These are phyloP conservation scores for Liopterus haemorrhoidalis DNA, from an alignment of 2,888 invertebrate species.

Conservation along the genomic window DNA sequence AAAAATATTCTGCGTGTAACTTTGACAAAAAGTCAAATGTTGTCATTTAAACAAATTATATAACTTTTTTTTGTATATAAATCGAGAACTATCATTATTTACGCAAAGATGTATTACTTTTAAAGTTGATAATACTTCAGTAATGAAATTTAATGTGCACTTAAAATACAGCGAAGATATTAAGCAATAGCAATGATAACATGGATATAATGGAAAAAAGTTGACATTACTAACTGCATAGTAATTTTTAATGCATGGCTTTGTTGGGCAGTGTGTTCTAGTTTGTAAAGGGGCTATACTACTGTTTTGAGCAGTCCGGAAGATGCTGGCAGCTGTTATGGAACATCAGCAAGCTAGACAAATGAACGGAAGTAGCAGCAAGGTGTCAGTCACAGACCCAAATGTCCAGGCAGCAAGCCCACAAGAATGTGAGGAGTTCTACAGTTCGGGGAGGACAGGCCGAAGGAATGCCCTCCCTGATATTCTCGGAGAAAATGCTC, in stretches of 20 bases:
- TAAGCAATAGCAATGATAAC: no score
- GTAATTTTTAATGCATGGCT: constrained; percentile 21
- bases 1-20: no score
- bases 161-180: no score
- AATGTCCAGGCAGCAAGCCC: constrained; percentile 39
- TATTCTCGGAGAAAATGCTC: constrained; percentile 67
- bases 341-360: constrained; percentile 44
- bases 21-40: no score
- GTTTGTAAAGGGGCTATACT: constrained; percentile 20
- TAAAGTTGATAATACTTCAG: no score
- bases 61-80: no score
- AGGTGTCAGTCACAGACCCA: constrained; percentile 29
- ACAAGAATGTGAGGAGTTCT: constrained; percentile 57
- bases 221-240: constrained; percentile 22
- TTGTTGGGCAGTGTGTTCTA: constrained; percentile 19
- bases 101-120: no score
- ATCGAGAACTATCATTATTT: no score
- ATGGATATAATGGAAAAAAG: no score
- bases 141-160: no score
- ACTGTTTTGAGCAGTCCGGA: constrained; percentile 46
- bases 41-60: no score
- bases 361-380: constrained; percentile 32
- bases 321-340: constrained; percentile 59
- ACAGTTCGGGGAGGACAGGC: constrained; percentile 79
- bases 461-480: constrained; percentile 84